Percentiles rank a stretch among this genome's conserved stretches.
Evolutionary conservation across 2,888 invertebrate genomes (phyloP).

Genomic region (Uropetala carovei): DNA sequence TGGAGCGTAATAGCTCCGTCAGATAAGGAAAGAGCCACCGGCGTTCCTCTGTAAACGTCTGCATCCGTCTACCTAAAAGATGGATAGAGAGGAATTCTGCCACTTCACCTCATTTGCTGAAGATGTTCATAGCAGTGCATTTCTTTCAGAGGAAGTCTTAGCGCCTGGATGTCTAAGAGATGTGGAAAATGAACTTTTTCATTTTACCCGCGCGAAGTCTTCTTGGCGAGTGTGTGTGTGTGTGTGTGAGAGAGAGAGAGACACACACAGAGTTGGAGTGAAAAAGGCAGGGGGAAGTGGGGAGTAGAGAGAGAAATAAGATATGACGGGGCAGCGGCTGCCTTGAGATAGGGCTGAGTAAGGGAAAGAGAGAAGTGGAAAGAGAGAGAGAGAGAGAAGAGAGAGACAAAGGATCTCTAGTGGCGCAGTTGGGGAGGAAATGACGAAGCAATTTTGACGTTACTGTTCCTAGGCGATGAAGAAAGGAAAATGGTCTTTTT

Average conservation of each 20-base stretch:
- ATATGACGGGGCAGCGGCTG: not conserved
- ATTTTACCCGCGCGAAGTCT: not conserved
- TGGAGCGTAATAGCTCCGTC: not conserved
- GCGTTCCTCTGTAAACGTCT: not conserved
- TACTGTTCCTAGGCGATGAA: not conserved
- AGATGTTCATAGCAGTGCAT: not conserved
- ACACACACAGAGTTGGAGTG: no score
- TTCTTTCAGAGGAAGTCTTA: not conserved
- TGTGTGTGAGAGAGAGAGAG: no score
- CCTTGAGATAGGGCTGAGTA: not conserved
- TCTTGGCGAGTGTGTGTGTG: not conserved
- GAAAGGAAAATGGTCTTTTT: not conserved
- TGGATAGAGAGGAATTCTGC: not conserved
- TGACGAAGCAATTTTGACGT: not conserved
- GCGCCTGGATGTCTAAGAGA: conserved; percentile 4
- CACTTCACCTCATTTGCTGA: not conserved
- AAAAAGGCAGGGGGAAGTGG: not conserved
- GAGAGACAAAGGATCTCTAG: not conserved
- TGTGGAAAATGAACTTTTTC: not conserved
- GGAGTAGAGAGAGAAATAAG: not conserved
- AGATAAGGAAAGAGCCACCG: not conserved
- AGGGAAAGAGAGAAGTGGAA: not conserved
- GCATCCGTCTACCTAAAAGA: not conserved
- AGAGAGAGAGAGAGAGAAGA: not conserved
- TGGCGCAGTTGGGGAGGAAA: not conserved